These are phyloP conservation scores for Sebastes goodei DNA, from an alignment of 2,797 vertebrate species.

Conservation along the genomic window DNA sequence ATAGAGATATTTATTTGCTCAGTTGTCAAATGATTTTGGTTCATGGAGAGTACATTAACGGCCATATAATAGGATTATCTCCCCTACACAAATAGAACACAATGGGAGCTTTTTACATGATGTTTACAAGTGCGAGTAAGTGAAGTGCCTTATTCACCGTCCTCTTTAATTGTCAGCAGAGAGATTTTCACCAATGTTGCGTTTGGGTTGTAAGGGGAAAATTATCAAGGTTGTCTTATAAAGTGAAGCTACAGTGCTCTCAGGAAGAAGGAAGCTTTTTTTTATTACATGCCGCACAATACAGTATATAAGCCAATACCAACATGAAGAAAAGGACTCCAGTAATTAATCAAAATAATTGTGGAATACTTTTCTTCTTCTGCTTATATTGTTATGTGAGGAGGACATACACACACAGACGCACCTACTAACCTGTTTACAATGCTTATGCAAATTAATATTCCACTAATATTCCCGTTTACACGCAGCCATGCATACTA, in stretches of 20 bases:
- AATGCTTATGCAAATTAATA: background rate
- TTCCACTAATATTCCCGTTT: background rate
- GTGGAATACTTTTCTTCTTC: background rate
- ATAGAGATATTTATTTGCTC: slow-evolving; percentile 28
- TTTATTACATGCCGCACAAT: background rate
- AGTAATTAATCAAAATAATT: background rate
- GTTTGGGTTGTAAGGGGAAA: background rate
- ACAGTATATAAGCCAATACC: too few relatives aligned
- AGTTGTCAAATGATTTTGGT: slow-evolving; percentile 14
- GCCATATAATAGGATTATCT: slow-evolving; percentile 21
- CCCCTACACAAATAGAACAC: background rate
- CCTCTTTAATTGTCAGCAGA: background rate
- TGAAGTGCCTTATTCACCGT: background rate
- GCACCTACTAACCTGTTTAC: background rate
- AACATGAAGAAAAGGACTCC: background rate
- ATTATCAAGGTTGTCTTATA: background rate
- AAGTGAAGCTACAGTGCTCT: background rate
- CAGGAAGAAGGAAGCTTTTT: background rate
- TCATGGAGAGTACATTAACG: slow-evolving; percentile 4
- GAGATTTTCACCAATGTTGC: background rate
- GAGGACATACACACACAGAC: background rate
- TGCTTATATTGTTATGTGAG: background rate
- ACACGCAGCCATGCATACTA: background rate
- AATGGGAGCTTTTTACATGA: slow-evolving; percentile 6
- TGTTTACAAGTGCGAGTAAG: slow-evolving; percentile 25